Percentiles rank a stretch among this genome's conserved stretches.
These are phyloP conservation scores for Dicyrtomina minuta DNA, from an alignment of 2,888 invertebrate species.

Conservation along the genomic window DNA sequence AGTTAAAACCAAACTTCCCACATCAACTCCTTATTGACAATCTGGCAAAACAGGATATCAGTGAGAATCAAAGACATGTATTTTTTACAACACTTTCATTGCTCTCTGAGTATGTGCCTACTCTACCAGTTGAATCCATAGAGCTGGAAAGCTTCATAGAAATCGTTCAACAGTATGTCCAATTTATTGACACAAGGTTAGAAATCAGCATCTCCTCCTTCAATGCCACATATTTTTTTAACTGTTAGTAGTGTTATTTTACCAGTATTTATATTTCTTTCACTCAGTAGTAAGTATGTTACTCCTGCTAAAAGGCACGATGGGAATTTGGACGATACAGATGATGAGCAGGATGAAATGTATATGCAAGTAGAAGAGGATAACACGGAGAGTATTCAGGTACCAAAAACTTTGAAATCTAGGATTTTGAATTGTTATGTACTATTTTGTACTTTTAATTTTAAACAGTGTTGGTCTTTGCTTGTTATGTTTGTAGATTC, in stretches of 20 bases:
- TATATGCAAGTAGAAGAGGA: constrained; percentile 28
- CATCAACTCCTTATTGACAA: constrained; percentile 19
- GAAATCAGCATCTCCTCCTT: too few species aligned
- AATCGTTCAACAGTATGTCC: constrained; percentile 15
- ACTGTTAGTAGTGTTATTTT: background rate
- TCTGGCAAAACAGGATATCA: constrained; percentile 10
- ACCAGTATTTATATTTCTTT: too few species aligned
- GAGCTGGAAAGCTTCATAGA: constrained; percentile 27
- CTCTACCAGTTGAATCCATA: background rate
- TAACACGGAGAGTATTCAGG: constrained; percentile 7
- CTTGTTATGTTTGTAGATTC: constrained; percentile 7
- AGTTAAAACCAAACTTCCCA: constrained; percentile 20
- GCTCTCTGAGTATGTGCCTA: constrained; percentile 18
- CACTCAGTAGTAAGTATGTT: background rate
- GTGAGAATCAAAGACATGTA: constrained; percentile 22
- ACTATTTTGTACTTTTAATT: too few species aligned
- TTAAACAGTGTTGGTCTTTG: too few species aligned
- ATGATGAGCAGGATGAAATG: constrained; percentile 21
- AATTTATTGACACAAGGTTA: constrained; percentile 24
- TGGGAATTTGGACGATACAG: background rate
- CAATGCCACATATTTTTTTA: too few species aligned
- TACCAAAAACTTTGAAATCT: background rate
- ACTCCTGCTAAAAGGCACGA: too few species aligned
- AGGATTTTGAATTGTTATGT: background rate
- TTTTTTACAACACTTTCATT: constrained; percentile 13